Evolutionary conservation across 2,113 vertebrate genomes (phyloP).

Genomic region (Prionailurus viverrinus): DNA sequence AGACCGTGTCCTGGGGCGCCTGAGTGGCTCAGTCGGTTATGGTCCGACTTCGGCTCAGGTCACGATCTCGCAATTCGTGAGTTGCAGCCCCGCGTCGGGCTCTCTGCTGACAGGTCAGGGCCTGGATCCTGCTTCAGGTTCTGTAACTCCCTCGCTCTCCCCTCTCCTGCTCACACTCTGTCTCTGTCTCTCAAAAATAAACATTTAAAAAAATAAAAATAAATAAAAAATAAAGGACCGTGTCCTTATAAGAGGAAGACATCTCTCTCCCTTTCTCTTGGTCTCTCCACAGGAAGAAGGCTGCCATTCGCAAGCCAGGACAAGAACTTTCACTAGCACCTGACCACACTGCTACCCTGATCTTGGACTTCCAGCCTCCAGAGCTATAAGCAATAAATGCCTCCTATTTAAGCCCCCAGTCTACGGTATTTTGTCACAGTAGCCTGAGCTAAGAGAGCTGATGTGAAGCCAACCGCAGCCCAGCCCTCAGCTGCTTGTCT

Average conservation of each 20-base stretch:
- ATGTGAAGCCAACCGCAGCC: not conserved
- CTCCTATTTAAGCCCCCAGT: not conserved
- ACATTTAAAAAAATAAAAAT: no score
- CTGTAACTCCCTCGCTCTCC: not conserved
- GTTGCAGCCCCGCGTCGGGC: accelerated
- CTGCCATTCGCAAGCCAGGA: not conserved
- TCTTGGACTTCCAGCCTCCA: not conserved
- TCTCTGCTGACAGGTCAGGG: no score
- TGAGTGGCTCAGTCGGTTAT: no score
- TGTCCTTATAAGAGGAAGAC: not conserved
- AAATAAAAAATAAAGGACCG: no score
- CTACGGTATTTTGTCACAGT: not conserved
- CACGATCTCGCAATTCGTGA: no score
- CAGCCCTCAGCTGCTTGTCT: not conserved
- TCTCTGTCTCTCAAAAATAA: no score
- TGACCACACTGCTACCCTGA: not conserved
- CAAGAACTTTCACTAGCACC: not conserved
- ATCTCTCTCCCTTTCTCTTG: not conserved
- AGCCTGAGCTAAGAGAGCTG: not conserved
- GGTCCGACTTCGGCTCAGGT: no score
- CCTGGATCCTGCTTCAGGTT: no score
- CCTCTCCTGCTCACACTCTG: not conserved
- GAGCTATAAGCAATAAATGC: not conserved
- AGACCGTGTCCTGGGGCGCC: not conserved
- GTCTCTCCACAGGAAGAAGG: not conserved